phyloP scores from a whole-genome alignment of 2,113 vertebrate species.

The Heterotilapia buettikoferi region DNA sequence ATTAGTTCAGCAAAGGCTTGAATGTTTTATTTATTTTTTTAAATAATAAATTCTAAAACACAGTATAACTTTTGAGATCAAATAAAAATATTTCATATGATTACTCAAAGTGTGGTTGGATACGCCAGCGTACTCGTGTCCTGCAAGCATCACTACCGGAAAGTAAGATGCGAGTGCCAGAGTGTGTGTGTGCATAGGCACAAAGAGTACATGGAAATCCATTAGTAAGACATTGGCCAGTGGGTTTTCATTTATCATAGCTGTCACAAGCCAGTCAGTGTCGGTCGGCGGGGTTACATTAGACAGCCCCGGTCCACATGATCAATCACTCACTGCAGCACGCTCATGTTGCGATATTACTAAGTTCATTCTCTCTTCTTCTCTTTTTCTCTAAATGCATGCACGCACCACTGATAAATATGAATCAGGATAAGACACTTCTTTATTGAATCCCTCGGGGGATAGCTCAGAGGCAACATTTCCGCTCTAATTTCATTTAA shows the following conservation, averaged over 20 bases:
- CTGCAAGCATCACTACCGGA: background rate
- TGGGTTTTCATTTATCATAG: conserved; percentile 51
- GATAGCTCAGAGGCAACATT: background rate
- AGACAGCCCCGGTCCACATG: conserved; percentile 1
- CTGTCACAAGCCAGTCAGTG: conserved; percentile 40
- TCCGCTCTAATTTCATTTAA: conserved; percentile 26
- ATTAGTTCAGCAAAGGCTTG: background rate
- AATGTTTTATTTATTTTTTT: background rate
- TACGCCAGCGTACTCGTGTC: background rate
- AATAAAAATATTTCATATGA: background rate
- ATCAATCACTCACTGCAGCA: conserved; percentile 32
- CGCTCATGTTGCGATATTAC: background rate
- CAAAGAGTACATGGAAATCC: background rate
- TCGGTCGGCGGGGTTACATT: conserved; percentile 26
- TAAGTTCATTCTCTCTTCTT: background rate
- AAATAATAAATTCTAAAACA: background rate
- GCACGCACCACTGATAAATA: background rate
- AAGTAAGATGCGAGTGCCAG: background rate
- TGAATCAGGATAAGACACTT: background rate
- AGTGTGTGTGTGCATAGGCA: background rate
- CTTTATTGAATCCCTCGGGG: background rate
- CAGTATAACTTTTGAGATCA: background rate
- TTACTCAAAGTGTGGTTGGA: background rate
- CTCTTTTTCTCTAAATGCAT: background rate
- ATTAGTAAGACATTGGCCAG: conserved; percentile 35